phyloP scores from a whole-genome alignment of 2,797 vertebrate genomes.

The Dromococcyx pavoninus region DNA sequence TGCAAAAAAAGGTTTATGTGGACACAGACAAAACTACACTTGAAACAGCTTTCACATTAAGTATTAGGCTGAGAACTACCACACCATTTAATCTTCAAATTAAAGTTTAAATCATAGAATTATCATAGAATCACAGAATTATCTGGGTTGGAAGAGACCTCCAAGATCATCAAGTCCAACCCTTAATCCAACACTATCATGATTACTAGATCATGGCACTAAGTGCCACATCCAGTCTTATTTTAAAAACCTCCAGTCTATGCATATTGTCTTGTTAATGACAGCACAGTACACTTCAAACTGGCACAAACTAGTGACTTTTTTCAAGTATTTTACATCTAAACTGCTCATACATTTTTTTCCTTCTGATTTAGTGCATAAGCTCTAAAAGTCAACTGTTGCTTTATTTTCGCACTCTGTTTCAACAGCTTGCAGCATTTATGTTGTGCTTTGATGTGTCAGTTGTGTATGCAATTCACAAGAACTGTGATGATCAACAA shows the following conservation, averaged over 20 bases:
- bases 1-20: background rate
- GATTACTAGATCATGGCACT: no score
- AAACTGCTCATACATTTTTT: background rate
- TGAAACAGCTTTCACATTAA: background rate
- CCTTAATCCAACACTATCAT: no score
- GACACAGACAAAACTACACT: background rate
- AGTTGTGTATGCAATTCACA: conserved; percentile 14
- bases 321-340: background rate
- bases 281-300: background rate
- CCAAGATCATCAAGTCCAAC: no score
- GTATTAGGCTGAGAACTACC: background rate
- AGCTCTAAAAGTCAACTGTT: background rate
- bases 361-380: background rate
- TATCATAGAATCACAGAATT: no score
- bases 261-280: background rate
- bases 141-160: no score
- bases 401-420: conserved; percentile 35
- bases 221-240: no score
- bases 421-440: conserved; percentile 63
- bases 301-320: background rate
- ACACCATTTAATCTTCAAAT: background rate
- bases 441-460: conserved; percentile 47
- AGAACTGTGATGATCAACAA: conserved; percentile 44
- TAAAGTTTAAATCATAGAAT: background rate
- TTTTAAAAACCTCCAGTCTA: no score